Conservation (phyloP, 2,888 invertebrate genomes). For the Patella caerulea region DNA sequence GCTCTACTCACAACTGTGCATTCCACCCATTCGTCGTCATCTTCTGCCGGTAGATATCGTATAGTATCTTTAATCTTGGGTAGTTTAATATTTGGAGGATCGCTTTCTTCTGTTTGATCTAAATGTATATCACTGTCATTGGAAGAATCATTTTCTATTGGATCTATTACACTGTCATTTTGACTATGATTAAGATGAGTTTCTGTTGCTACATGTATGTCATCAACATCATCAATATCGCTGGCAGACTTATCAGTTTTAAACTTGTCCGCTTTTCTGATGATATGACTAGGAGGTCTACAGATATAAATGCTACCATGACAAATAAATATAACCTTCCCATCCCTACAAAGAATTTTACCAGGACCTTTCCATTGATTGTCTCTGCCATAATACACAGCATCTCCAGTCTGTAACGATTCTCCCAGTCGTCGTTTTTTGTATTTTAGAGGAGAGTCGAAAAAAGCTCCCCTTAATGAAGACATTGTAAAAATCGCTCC, state of each 20-base stretch:
- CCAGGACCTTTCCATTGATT: conserved; percentile 33
- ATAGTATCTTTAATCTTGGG: too few relatives aligned
- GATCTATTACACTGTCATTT: too few relatives aligned
- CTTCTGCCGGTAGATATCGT: too few relatives aligned
- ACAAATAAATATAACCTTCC: conserved; percentile 32
- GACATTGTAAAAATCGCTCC: too few relatives aligned
- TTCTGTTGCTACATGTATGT: background rate
- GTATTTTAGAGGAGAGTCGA: too few relatives aligned
- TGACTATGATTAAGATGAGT: too few relatives aligned
- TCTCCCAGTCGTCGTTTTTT: conserved; percentile 18
- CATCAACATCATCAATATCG: background rate
- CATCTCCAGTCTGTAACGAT: conserved; percentile 25
- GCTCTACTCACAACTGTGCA: too few relatives aligned
- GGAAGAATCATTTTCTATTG: too few relatives aligned
- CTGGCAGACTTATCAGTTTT: background rate
- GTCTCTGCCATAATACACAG: conserved; percentile 28
- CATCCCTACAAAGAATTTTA: conserved; percentile 41
- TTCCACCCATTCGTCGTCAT: too few relatives aligned
- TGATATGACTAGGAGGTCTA: conserved; percentile 25
- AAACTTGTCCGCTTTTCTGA: conserved; percentile 12
- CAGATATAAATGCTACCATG: conserved; percentile 34
- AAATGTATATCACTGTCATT: too few relatives aligned
- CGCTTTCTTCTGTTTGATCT: too few relatives aligned
- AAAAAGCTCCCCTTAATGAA: too few relatives aligned
- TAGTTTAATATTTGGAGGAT: background rate